These are phyloP conservation scores for Heptranchias perlo DNA, from an alignment of 2,113 vertebrate genomes.

Conservation along the genomic window DNA sequence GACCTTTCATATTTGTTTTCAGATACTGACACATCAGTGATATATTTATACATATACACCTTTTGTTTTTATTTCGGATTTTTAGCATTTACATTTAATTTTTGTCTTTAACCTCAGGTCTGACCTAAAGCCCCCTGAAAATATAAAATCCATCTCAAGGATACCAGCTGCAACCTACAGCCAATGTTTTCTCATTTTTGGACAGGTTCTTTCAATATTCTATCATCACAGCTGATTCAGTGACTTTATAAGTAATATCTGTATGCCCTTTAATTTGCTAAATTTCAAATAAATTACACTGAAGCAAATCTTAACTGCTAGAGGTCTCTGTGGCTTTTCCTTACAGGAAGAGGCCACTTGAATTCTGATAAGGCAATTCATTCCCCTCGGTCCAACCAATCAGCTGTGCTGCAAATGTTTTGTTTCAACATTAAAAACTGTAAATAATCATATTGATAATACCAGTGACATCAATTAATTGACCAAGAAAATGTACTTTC, in stretches of 20 bases:
- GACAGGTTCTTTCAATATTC: neutral
- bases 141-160: neutral
- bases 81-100: neutral
- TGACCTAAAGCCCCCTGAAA: neutral
- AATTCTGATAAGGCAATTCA: constrained; percentile 14
- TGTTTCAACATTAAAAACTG: neutral
- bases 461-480: neutral
- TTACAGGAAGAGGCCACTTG: neutral
- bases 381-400: neutral
- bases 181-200: neutral
- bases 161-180: neutral
- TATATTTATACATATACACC: too few relatives aligned
- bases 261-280: neutral
- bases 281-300: constrained; percentile 28
- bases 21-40: neutral
- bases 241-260: neutral
- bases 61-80: neutral
- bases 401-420: neutral
- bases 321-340: neutral
- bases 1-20: neutral
- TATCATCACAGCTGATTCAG: neutral
- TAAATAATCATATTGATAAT: neutral
- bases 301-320: neutral
- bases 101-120: neutral
- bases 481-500: too few relatives aligned